Evolutionary conservation across 2,888 invertebrate species (phyloP).

Genomic region (Drosophila yooni): DNA sequence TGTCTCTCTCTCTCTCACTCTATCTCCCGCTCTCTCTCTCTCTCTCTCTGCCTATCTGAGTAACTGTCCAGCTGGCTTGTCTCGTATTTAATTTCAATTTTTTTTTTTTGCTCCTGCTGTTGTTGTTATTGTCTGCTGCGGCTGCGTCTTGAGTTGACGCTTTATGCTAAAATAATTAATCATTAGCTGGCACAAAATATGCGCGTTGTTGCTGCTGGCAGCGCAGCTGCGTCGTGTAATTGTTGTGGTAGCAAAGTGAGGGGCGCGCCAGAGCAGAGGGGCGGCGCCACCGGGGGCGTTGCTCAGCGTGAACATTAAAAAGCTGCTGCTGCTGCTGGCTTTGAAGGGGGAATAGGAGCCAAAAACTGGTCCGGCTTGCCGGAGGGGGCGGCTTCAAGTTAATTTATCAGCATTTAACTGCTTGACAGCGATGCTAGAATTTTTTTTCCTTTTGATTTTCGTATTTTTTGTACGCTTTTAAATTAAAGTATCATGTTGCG

Average conservation of each 20-base stretch:
- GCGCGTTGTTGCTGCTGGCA: conserved; percentile 54
- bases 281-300: conserved; percentile 4
- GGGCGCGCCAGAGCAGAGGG: neutral
- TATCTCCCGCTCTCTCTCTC: neutral
- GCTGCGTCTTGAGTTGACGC: conserved; percentile 77
- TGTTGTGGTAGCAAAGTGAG: conserved; percentile 58
- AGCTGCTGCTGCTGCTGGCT: conserved; percentile 58
- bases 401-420: conserved; percentile 81
- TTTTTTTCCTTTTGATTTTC: conserved; percentile 9
- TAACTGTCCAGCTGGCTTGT: conserved; percentile 51
- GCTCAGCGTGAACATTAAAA: conserved; percentile 57
- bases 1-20: neutral
- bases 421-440: conserved; percentile 61
- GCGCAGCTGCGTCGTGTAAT: conserved; percentile 73
- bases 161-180: conserved; percentile 81
- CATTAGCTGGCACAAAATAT: conserved; percentile 79
- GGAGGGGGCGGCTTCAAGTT: conserved; percentile 61
- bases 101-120: conserved; percentile 14
- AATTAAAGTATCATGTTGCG: conserved; percentile 41
- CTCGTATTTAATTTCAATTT: conserved; percentile 76
- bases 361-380: conserved; percentile 6
- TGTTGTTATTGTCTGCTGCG: conserved; percentile 28
- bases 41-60: neutral
- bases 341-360: conserved; percentile 19
- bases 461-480: conserved; percentile 17